These are phyloP conservation scores for Enteromius trimaculatus DNA, from an alignment of 2,797 vertebrate species.

Conservation along the genomic window DNA sequence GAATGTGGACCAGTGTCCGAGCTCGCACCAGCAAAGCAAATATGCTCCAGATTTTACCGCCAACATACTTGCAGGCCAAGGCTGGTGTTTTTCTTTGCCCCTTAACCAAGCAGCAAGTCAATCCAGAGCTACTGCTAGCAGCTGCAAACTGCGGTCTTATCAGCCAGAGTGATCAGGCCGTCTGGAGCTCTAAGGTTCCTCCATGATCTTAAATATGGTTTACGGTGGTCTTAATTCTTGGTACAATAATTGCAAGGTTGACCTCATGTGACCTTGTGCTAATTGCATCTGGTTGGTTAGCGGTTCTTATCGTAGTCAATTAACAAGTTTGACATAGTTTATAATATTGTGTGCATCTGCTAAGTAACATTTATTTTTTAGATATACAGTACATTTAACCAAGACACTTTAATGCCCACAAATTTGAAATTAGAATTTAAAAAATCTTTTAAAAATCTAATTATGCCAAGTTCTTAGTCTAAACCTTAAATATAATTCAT, in stretches of 20 bases:
- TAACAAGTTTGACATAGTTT: constrained; percentile 3
- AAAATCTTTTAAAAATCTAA: not conserved
- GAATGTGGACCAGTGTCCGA: constrained; percentile 55
- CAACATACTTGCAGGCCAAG: constrained; percentile 49
- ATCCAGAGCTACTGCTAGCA: constrained; percentile 64
- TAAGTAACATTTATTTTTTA: not conserved
- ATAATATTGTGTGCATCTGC: not conserved
- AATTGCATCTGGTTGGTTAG: constrained; percentile 38
- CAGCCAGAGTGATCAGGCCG: constrained; percentile 67
- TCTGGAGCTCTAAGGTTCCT: constrained; percentile 67
- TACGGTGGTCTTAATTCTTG: constrained; percentile 45
- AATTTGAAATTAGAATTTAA: not conserved
- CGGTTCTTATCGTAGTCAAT: constrained; percentile 32
- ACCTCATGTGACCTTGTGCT: constrained; percentile 40
- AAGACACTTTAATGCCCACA: not conserved
- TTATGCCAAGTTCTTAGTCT: not conserved
- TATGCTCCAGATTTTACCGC: constrained; percentile 58
- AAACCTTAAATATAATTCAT: not conserved
- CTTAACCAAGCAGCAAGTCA: constrained; percentile 69
- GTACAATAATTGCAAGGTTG: constrained; percentile 15
- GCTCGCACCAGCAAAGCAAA: constrained; percentile 65
- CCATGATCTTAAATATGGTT: constrained; percentile 61
- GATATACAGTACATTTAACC: not conserved
- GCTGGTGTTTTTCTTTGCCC: constrained; percentile 66
- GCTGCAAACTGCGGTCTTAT: constrained; percentile 67